phyloP scores from a whole-genome alignment of 2,113 vertebrate species.

The Percopsis transmontana region DNA sequence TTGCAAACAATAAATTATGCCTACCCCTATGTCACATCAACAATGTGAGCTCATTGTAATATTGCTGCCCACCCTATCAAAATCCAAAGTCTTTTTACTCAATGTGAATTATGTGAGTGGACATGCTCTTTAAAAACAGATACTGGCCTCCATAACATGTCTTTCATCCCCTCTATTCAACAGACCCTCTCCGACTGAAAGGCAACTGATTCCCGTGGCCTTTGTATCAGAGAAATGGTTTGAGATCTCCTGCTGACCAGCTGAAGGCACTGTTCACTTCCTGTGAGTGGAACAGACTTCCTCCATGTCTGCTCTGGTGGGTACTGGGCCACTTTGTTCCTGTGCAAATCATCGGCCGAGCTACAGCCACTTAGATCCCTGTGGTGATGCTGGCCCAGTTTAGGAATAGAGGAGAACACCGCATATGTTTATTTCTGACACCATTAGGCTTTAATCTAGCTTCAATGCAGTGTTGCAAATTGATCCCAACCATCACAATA shows the following conservation, averaged over 20 bases:
- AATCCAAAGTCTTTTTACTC: no score
- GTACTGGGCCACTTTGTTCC: constrained; percentile 61
- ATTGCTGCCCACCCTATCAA: no score
- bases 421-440: constrained; percentile 62
- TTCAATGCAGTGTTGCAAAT: constrained; percentile 1
- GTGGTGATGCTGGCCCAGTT: constrained; percentile 58
- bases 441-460: constrained; percentile 17
- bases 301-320: constrained; percentile 85
- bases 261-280: constrained; percentile 84
- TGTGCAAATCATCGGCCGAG: constrained; percentile 21
- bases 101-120: no score
- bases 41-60: no score
- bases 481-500: constrained; percentile 7
- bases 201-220: constrained; percentile 99
- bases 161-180: constrained; percentile 52
- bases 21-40: no score
- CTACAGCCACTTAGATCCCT: constrained; percentile 30
- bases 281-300: constrained; percentile 85
- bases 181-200: constrained; percentile 94
- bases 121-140: neutral
- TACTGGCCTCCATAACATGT: neutral
- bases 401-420: constrained; percentile 58
- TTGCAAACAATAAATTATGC: neutral
- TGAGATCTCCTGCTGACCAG: constrained; percentile 98
- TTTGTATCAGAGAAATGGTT: constrained; percentile 99